Conservation (phyloP, 2,888 invertebrate genomes). For the Bimastos eiseni region DNA sequence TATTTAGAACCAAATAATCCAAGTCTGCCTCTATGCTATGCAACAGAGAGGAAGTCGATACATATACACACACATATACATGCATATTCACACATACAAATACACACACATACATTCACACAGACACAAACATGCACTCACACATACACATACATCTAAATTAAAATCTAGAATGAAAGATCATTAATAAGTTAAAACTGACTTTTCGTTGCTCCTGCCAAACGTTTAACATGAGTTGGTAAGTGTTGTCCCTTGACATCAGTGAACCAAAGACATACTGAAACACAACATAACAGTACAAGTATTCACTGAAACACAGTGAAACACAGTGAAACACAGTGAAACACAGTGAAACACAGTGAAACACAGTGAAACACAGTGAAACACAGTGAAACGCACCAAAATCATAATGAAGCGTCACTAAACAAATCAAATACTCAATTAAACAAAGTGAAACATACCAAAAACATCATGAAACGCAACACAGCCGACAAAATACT, state of each 20-base stretch:
- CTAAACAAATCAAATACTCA: background rate
- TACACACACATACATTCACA: too few species aligned
- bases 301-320: too few species aligned
- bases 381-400: background rate
- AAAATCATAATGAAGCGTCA: background rate
- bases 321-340: too few species aligned
- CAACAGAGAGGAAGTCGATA: too few species aligned
- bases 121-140: too few species aligned
- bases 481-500: background rate
- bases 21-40: too few species aligned
- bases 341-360: too few species aligned
- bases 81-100: too few species aligned
- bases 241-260: slow-evolving; percentile 84
- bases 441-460: background rate
- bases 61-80: too few species aligned
- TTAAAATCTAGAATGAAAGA: background rate
- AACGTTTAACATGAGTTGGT: slow-evolving; percentile 82
- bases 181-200: background rate
- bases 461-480: too few species aligned
- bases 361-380: too few species aligned
- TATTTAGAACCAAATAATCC: too few species aligned
- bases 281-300: background rate
- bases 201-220: slow-evolving; percentile 59
- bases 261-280: slow-evolving; percentile 77
- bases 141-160: background rate